These are phyloP conservation scores for Zoanthus sociatus DNA, from an alignment of 92 coral and sea anemone species.

Conservation along the genomic window DNA sequence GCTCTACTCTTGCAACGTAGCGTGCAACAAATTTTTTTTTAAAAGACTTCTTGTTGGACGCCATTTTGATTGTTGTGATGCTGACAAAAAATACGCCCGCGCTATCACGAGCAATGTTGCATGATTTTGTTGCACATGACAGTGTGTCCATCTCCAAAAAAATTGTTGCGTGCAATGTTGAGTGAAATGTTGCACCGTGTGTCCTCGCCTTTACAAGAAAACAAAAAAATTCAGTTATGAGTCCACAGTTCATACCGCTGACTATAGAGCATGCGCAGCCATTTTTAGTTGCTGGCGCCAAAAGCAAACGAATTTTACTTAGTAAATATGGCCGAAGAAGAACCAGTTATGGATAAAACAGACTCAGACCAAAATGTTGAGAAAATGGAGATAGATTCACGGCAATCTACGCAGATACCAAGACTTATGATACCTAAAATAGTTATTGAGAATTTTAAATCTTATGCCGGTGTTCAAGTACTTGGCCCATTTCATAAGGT, in stretches of 20 bases:
- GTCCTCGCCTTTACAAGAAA: too few species aligned
- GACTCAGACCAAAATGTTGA: conserved; percentile 37
- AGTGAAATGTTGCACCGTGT: too few species aligned
- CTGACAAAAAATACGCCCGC: too few species aligned
- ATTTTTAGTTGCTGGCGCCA: conserved; percentile 78
- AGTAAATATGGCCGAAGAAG: conserved; percentile 78
- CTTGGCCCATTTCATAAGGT: conserved; percentile 99
- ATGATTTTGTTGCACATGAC: too few species aligned
- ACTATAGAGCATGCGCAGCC: conserved; percentile 11
- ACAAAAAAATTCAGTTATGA: neutral
- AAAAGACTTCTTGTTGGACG: too few species aligned
- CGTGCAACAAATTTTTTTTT: too few species aligned
- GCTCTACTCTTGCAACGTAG: too few species aligned
- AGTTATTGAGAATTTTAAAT: conserved; percentile 94
- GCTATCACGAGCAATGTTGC: too few species aligned
- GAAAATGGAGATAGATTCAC: conserved; percentile 59
- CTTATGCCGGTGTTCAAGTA: conserved; percentile 94
- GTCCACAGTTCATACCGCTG: conserved; percentile 14
- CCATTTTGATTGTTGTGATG: too few species aligned
- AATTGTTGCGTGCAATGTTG: too few species aligned
- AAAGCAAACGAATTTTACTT: conserved; percentile 58
- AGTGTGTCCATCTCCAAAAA: too few species aligned
- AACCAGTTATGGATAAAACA: conserved; percentile 10
- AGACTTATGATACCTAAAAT: conserved; percentile 95
- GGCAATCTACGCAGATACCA: conserved; percentile 49